These are phyloP conservation scores for Dermolepida albohirtum DNA, from an alignment of 2,888 invertebrate species.

Conservation along the genomic window DNA sequence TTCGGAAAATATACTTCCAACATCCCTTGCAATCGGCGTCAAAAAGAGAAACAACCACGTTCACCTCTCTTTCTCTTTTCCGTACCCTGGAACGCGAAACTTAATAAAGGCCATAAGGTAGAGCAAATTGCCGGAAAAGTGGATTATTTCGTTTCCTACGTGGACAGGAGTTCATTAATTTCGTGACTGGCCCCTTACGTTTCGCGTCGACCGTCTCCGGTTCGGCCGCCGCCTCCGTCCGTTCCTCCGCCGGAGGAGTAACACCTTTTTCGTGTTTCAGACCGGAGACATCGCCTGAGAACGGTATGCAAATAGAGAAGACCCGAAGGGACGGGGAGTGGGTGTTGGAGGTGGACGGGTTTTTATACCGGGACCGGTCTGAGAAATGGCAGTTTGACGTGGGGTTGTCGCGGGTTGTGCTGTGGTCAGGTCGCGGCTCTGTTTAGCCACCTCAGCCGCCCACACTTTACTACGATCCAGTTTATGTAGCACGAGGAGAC, in stretches of 20 bases:
- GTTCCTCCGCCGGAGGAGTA: constrained; percentile 56
- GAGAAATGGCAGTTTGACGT: constrained; percentile 33
- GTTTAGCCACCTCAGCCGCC: constrained; percentile 52
- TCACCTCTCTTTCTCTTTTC: background rate
- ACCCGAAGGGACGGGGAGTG: constrained; percentile 42
- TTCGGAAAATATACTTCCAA: constrained; percentile 7
- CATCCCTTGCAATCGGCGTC: constrained; percentile 18
- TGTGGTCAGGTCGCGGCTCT: constrained; percentile 51
- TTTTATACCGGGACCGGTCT: constrained; percentile 45
- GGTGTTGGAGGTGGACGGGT: constrained; percentile 16
- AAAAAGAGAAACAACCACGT: constrained; percentile 27
- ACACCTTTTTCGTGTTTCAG: constrained; percentile 67
- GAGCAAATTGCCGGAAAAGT: constrained; percentile 65
- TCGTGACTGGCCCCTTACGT: constrained; percentile 50
- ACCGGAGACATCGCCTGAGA: constrained; percentile 61
- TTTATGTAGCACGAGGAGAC: constrained; percentile 40
- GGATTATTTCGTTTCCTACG: constrained; percentile 64
- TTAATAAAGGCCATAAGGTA: constrained; percentile 44
- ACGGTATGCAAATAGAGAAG: constrained; percentile 64
- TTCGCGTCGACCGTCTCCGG: constrained; percentile 43
- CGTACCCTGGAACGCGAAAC: constrained; percentile 25
- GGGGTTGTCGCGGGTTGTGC: constrained; percentile 41
- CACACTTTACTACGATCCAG: constrained; percentile 41
- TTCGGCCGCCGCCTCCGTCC: constrained; percentile 44
- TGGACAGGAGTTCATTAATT: constrained; percentile 66